Base-by-base conservation (phyloP, 1,140 invertebrate genomes). In the Cotesia glomerata region DNA sequence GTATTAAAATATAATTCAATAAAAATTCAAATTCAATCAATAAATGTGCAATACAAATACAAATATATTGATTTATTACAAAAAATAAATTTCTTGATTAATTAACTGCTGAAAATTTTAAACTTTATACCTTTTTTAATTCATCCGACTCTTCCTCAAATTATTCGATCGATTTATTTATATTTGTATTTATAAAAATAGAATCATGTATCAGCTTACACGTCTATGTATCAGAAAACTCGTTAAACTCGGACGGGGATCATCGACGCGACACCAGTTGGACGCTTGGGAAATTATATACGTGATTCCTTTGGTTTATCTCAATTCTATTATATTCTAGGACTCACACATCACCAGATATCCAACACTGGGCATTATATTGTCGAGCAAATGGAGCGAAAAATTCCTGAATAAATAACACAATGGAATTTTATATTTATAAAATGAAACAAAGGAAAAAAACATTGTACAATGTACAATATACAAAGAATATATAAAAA, bases 251-350 rank as follows among this genome's bases (percentile, higher is more conserved):
- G 11, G 18, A 13, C 69, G 26, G 36, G 13, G 7, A 61, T 70
- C 14, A 45, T 54, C 26, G 16, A 16, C 49, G 66, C 39, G 68
- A 34, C 68, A 35, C 26, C 68, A 49, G 36, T 61, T 70, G 70
- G 70, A 72, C 70, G 54, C 62, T 58, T 56, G 63, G 70, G 70
- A 72, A 72, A 72, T 72, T 66, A 71, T 65, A 71, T 54, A 66
- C 63, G 62, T 66, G 70, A 72, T 66, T 65, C 52, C 26, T 66
- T 66, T 36, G 18, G 8, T 72, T 59, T 39, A 58, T 58, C 11
- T 32, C 34, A 39, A 13, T 66, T 72, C 2, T 39, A 14, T 64
- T 16, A 16, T 11, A 52, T 35, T 32, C 35, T 49, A 4, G 3
- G 56, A 13, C 32, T 49, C 9, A 45, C 58, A 34, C 61, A 52